Percentiles rank a stretch among this genome's conserved stretches.
phyloP scores from a whole-genome alignment of 2,888 invertebrate genomes.

The Thera britannica region DNA sequence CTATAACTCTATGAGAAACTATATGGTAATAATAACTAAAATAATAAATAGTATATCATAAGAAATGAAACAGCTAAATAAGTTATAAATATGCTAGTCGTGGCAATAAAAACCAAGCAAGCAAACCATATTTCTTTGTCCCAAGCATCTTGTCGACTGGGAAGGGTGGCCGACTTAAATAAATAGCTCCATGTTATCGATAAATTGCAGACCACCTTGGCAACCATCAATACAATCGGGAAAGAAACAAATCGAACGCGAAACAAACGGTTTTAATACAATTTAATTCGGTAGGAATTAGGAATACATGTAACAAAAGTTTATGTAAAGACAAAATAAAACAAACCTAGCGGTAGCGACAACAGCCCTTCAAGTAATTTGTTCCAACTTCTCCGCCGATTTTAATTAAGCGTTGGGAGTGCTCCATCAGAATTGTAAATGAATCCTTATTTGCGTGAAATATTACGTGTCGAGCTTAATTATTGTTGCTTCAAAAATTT shows the following conservation, averaged over 20 bases:
- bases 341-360: slow-evolving; percentile 39
- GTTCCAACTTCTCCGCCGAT: slow-evolving; percentile 52
- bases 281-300: slow-evolving; percentile 25
- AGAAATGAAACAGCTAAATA: not conserved
- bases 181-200: slow-evolving; percentile 51
- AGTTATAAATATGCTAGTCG: slow-evolving; percentile 23
- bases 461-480: slow-evolving; percentile 51
- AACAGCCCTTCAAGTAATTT: slow-evolving; percentile 50
- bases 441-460: slow-evolving; percentile 49
- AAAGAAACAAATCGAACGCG: slow-evolving; percentile 47
- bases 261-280: slow-evolving; percentile 41
- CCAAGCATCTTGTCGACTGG: slow-evolving; percentile 46
- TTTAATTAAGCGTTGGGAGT: slow-evolving; percentile 60
- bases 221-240: slow-evolving; percentile 45
- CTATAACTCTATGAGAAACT: no score
- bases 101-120: slow-evolving; percentile 39
- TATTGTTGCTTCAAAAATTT: slow-evolving; percentile 49
- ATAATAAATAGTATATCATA: not conserved
- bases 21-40: no score
- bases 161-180: slow-evolving; percentile 41
- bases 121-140: slow-evolving; percentile 57
- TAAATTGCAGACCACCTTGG: slow-evolving; percentile 48
- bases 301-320: not conserved
- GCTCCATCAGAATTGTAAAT: slow-evolving; percentile 45
- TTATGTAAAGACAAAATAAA: slow-evolving; percentile 38